Percentiles rank a stretch among this genome's conserved stretches.
Conservation (phyloP, 2,113 vertebrate species). For the Halichoerus grypus region DNA sequence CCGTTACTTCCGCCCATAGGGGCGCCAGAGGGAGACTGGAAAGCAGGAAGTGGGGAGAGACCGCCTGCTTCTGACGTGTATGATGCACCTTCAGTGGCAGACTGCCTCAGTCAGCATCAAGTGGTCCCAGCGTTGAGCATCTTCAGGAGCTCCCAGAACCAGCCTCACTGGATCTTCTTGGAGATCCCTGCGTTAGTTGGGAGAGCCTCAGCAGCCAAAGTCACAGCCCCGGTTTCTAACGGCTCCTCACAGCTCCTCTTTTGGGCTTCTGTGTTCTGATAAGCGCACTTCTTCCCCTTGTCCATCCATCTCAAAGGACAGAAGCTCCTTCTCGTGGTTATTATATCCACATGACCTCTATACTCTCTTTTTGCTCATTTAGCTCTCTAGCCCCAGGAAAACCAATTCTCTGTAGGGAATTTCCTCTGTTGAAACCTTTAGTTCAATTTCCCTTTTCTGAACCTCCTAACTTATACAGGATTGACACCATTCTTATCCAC, state of each 20-base stretch:
- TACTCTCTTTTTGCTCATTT: not conserved
- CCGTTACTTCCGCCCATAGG: not conserved
- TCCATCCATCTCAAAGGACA: not conserved
- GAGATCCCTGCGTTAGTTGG: not conserved
- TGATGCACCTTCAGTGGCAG: not conserved
- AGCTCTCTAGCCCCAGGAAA: not conserved
- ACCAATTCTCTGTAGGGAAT: not conserved
- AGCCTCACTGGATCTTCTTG: not conserved
- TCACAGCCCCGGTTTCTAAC: not conserved
- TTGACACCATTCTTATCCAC: not conserved
- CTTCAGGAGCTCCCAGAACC: not conserved
- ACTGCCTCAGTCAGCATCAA: accelerated
- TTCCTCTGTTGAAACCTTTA: not conserved
- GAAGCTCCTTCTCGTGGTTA: not conserved
- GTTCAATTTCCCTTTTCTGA: conserved; percentile 23
- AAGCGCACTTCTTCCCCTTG: not conserved
- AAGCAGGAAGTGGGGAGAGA: not conserved
- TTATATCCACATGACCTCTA: not conserved
- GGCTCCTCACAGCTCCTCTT: not conserved
- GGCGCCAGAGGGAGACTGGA: not conserved
- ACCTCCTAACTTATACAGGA: not conserved
- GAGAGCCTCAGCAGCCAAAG: accelerated
- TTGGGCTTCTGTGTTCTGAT: not conserved
- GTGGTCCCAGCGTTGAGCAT: not conserved
- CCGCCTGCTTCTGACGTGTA: not conserved